Base-by-base conservation (phyloP, 2,888 invertebrate species). In the Nudaria mundana region DNA sequence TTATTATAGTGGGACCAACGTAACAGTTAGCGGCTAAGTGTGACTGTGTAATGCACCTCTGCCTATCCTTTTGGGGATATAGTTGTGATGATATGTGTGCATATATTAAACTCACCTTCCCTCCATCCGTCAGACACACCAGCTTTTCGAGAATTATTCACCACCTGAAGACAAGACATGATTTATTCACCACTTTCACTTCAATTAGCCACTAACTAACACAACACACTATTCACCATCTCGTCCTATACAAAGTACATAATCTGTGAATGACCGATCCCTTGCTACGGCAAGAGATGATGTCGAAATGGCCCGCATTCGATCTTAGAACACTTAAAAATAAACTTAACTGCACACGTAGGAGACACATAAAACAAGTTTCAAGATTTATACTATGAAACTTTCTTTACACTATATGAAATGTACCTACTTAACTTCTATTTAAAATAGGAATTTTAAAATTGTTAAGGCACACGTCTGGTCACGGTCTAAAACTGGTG, bases 91-190 rank as follows among this genome's bases (percentile, higher is more conserved):
- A 24, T 15, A 32, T 8, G 24, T 3, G 23, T 22, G n/a, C n/a
- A n/a, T 13, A 12, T 26, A 23, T 29, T 14, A 28, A 25, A 0
- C 44, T 44, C 71, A 89, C 89, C 89, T 84, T 89, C 89, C 60
- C 91, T 89, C 68, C 89, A 90, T 49, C 88, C 89, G 55, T 91
- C 91, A 8, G 88, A 70, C 12, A 83, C 81, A 8, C 84, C 89
- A 5, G 91, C 87, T 71, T 91, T 92, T 50, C 92, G 90, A 44
- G 91, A 93, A 59, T 92, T 94, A 69, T 95, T 95, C 22, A 92
- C 93, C 38, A 93, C 93, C 89, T 89, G 82, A 30, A 71, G 46
- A 63, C 32, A 49, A 67, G 63, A 66, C 56, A 48, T 68, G 40
- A 40, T 52, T 62, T 55, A 48, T 54, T 55, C 36, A 35, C 35